Evolutionary conservation across 1,140 invertebrate species (phyloP), one percentile per base, ranked within the genome.

Genomic region (Drosophila insularis): DNA sequence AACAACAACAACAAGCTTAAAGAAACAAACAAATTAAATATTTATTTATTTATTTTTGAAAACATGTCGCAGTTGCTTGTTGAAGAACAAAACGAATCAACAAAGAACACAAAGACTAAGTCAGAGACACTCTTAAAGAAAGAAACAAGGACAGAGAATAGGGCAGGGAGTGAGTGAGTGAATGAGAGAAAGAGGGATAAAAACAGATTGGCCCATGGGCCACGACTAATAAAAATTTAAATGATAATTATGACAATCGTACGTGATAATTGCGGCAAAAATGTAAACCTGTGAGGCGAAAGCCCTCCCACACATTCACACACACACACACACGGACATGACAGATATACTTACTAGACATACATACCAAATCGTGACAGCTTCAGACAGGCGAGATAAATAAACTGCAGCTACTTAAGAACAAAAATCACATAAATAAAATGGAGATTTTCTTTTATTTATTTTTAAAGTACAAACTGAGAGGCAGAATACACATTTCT

Each of bases 161-260:
- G 3, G n/a, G 13, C 27, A 32, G 27, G 19, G 37, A 61, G 14
- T 8, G n/a, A 17, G 59, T 40, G 14, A 11, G 10, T 40, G 14
- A 11, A 4, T 11, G 14, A 68, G 19, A 65, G 37, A 72, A 40
- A 40, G 31, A 5, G 27, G 27, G 27, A 27, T 27, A 27, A 5
- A 27, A 27, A 43, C 67, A 66, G 58, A 71, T 53, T 62, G 78
- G 62, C 63, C 64, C 69, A 68, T 46, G 75, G 86, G 81, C 71
- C 75, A 58, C 72, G 85, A 68, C 84, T 84, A 89, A 89, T 89
- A 84, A 81, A 69, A 86, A 82, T 79, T 80, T 67, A 75, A 84
- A 90, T 89, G 89, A 89, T 91, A 90, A 91, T 91, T 91, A 91
- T 91, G 89, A 89, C 89, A 91, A 84, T 86, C 85, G 89, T 91